phyloP scores from a whole-genome alignment of 2,888 invertebrate genomes.

The Papilio gigon region DNA sequence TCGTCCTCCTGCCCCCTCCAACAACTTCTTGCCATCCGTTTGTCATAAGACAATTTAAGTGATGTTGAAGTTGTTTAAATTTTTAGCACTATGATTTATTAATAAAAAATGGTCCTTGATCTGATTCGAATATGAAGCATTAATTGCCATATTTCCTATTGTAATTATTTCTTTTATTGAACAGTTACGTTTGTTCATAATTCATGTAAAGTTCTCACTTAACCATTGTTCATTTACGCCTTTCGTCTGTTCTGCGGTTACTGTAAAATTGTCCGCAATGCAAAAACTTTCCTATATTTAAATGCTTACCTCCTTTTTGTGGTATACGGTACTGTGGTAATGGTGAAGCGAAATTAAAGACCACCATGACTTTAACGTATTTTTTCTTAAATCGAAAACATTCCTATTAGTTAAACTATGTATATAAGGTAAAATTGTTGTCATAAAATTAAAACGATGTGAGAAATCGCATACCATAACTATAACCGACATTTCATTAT shows the following conservation, averaged over 20 bases:
- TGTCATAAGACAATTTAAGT: no score
- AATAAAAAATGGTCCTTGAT: not conserved
- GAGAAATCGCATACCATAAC: slow-evolving; percentile 5
- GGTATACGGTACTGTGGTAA: slow-evolving; percentile 14
- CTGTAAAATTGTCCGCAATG: slow-evolving; percentile 17
- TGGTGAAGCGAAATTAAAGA: slow-evolving; percentile 6
- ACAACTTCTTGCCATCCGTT: no score
- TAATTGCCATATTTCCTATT: not conserved
- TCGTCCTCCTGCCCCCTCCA: no score
- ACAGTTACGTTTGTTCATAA: slow-evolving; percentile 64
- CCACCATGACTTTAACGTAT: not conserved
- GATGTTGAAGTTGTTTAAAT: no score
- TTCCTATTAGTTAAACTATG: not conserved
- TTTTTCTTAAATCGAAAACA: not conserved
- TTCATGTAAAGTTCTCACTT: slow-evolving; percentile 59
- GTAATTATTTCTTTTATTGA: slow-evolving; percentile 64
- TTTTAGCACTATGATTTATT: no score
- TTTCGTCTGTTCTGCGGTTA: slow-evolving; percentile 50
- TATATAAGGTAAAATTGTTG: not conserved
- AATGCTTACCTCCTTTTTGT: slow-evolving; percentile 12
- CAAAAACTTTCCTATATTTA: slow-evolving; percentile 20
- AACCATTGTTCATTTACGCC: slow-evolving; percentile 61
- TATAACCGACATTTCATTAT: not conserved
- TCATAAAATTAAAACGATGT: slow-evolving; percentile 9
- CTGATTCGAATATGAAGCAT: not conserved